Evolutionary conservation across 2,113 vertebrate species (phyloP).

Genomic region (Sturnira hondurensis): DNA sequence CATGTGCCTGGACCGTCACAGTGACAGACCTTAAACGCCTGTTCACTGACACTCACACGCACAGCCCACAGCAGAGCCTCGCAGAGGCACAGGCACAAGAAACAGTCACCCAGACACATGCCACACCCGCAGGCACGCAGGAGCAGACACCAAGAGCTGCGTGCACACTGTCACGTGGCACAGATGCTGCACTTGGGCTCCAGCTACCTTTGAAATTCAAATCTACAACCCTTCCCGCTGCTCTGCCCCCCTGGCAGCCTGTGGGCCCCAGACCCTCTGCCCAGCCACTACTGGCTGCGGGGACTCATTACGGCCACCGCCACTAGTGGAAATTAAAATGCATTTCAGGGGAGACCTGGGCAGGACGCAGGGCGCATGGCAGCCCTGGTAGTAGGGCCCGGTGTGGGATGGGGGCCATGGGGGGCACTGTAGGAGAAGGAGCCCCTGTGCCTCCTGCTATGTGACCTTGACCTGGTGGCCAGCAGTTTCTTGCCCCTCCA

Average conservation of each 20-base stretch:
- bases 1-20: not conserved
- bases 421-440: not conserved
- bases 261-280: not conserved
- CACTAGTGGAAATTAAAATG: constrained; percentile 77
- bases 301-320: constrained; percentile 66
- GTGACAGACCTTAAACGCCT: not conserved
- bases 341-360: constrained; percentile 78
- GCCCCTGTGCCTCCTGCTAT: not conserved
- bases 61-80: not conserved
- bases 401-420: not conserved
- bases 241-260: not conserved
- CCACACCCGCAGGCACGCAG: not conserved
- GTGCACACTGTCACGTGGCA: not conserved
- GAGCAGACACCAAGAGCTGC: not conserved
- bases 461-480: not conserved
- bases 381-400: not conserved
- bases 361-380: not conserved
- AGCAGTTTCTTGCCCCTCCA: not conserved
- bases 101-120: not conserved
- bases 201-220: constrained; percentile 81
- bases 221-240: not conserved
- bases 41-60: not conserved
- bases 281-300: not conserved
- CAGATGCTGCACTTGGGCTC: not conserved
- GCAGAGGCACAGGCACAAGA: not conserved